Percentiles rank a stretch among this genome's conserved stretches.
Conservation (phyloP, 92 coral and sea anemone genomes). For the Phenganax marumi region DNA sequence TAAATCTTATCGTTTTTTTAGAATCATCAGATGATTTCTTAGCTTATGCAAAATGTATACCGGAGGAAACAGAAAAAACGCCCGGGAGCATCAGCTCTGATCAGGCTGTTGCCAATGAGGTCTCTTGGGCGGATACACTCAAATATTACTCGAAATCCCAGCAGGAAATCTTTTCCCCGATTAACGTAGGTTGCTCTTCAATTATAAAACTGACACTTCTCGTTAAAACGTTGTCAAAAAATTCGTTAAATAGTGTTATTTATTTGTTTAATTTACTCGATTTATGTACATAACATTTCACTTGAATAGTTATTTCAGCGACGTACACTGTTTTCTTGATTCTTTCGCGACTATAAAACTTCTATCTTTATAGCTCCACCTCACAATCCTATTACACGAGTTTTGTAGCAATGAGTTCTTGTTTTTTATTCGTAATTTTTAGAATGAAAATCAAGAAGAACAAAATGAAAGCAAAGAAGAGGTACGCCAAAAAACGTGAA, state of each 20-base stretch:
- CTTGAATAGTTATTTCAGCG: too few species aligned
- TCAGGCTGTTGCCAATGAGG: not conserved
- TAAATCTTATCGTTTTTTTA: not conserved
- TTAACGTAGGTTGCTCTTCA: not conserved
- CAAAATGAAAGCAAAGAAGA: not conserved
- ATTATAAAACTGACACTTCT: not conserved
- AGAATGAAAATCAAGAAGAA: not conserved
- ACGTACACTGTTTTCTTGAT: too few species aligned
- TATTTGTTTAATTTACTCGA: too few species aligned
- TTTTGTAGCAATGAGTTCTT: not conserved
- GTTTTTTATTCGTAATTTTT: not conserved
- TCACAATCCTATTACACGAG: too few species aligned
- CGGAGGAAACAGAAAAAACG: constrained; percentile 13
- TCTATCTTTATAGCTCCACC: too few species aligned
- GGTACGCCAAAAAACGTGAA: not conserved
- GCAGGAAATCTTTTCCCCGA: not conserved
- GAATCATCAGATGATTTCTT: not conserved
- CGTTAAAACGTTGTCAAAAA: not conserved
- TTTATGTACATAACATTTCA: too few species aligned
- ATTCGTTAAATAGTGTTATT: too few species aligned
- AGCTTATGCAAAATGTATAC: not conserved
- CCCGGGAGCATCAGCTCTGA: not conserved
- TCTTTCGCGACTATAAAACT: too few species aligned
- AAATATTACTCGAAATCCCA: constrained; percentile 10
- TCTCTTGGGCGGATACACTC: constrained; percentile 35